Conservation (phyloP, 2,113 vertebrate genomes). For the Plecotus auritus region DNA sequence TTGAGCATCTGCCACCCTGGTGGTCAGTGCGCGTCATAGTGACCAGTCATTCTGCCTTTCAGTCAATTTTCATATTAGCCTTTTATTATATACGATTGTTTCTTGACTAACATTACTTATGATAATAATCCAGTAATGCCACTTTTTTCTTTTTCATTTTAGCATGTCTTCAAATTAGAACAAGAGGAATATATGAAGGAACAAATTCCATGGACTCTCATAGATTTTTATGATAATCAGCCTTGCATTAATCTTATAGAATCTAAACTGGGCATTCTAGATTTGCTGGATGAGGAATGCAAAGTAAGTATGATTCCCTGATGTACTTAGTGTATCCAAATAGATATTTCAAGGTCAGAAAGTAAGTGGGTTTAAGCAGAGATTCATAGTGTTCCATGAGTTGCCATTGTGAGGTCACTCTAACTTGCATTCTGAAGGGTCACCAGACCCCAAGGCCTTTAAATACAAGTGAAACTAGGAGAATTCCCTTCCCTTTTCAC, state of each 20-base stretch:
- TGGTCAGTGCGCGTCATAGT: too few relatives aligned
- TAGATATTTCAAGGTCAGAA: not conserved
- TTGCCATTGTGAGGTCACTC: not conserved
- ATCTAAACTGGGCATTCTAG: constrained; percentile 95
- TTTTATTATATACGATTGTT: not conserved
- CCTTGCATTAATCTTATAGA: constrained; percentile 99
- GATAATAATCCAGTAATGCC: not conserved
- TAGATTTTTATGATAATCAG: constrained; percentile 99
- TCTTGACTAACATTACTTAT: constrained; percentile 16
- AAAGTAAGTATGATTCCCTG: constrained; percentile 82
- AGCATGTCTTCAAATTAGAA: constrained; percentile 99
- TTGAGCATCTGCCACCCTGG: too few relatives aligned
- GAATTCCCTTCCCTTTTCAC: not conserved
- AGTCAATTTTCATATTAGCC: too few relatives aligned
- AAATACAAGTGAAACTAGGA: not conserved
- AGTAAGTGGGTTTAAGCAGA: not conserved
- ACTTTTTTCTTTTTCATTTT: constrained; percentile 47
- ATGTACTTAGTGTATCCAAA: not conserved
- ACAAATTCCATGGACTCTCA: constrained; percentile 98
- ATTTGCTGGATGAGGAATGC: constrained; percentile 97
- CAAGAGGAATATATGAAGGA: constrained; percentile 99
- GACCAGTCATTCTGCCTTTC: too few relatives aligned
- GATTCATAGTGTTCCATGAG: not conserved
- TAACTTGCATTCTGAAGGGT: not conserved
- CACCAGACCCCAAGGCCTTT: not conserved